These are phyloP conservation scores for Coptodon bakossiorum DNA, from an alignment of 2,113 vertebrate genomes.

Conservation along the genomic window DNA sequence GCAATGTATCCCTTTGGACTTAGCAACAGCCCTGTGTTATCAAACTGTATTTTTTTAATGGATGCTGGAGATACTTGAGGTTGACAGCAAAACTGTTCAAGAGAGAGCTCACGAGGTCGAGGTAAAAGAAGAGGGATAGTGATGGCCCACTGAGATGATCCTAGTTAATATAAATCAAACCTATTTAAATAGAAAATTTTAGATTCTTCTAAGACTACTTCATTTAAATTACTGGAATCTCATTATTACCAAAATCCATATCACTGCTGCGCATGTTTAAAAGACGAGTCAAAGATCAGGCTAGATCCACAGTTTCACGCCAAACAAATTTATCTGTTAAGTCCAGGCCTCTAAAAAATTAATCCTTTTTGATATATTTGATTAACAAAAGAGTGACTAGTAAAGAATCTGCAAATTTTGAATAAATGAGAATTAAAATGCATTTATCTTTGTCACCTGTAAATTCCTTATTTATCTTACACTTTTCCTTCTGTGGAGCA, in stretches of 20 bases:
- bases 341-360: background rate
- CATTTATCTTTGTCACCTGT: background rate
- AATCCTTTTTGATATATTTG: background rate
- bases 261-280: background rate
- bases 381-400: background rate
- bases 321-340: background rate
- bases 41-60: background rate
- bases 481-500: background rate
- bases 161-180: background rate
- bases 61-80: background rate
- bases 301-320: fast-evolving
- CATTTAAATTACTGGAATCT: background rate
- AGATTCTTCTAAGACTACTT: background rate
- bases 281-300: background rate
- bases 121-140: background rate
- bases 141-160: background rate
- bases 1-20: background rate
- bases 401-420: background rate
- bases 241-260: background rate
- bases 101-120: background rate
- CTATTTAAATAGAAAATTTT: background rate
- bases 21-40: background rate
- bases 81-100: background rate
- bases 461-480: background rate
- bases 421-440: background rate